Percentiles rank a stretch among this genome's conserved stretches.
These are phyloP conservation scores for Argyresthia goedartella DNA, from an alignment of 2,888 invertebrate species.

Conservation along the genomic window DNA sequence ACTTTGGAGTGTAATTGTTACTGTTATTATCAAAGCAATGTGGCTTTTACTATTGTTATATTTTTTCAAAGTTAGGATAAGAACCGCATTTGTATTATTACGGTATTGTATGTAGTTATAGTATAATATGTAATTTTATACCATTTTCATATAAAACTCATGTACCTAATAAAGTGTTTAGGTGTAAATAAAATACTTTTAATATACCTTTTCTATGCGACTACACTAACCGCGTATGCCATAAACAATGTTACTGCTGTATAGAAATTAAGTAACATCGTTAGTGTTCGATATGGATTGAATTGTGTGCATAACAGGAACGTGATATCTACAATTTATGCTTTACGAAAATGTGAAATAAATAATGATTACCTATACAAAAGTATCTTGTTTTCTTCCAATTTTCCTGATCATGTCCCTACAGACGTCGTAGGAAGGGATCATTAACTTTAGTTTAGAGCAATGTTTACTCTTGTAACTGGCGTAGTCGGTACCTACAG, in stretches of 20 bases:
- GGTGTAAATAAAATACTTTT: conserved; percentile 62
- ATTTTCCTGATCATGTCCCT: not conserved
- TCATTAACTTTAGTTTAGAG: too few relatives aligned
- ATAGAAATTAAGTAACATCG: conserved; percentile 50
- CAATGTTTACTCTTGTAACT: too few relatives aligned
- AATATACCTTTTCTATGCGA: conserved; percentile 65
- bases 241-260: conserved; percentile 54
- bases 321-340: conserved; percentile 71
- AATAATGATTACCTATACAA: conserved; percentile 59
- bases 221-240: conserved; percentile 60
- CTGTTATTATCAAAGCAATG: conserved; percentile 46
- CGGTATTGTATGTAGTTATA: conserved; percentile 47
- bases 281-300: conserved; percentile 56
- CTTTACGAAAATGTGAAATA: conserved; percentile 69
- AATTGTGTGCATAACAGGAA: conserved; percentile 67
- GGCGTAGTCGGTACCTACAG: too few relatives aligned
- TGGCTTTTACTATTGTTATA: conserved; percentile 67
- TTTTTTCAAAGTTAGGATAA: conserved; percentile 60
- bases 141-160: conserved; percentile 68
- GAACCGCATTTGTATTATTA: conserved; percentile 62
- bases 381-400: conserved; percentile 5
- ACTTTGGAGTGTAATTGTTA: conserved; percentile 28
- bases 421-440: not conserved
- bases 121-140: conserved; percentile 70
- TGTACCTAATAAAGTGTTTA: conserved; percentile 64